Percentiles rank a stretch among this genome's conserved stretches.
phyloP scores from a whole-genome alignment of 1,140 invertebrate species.

The Hestina assimilis region DNA sequence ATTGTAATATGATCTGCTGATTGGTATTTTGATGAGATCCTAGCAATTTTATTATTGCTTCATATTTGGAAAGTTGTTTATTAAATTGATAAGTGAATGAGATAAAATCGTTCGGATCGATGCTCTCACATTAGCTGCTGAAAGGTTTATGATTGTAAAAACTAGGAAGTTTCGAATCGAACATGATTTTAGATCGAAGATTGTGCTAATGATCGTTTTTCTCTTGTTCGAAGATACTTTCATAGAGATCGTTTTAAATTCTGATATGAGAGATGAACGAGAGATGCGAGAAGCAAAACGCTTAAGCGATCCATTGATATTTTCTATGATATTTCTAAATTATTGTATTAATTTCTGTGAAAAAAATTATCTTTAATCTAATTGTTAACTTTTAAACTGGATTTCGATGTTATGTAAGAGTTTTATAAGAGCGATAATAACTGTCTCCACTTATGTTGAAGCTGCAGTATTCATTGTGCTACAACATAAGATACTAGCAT shows the following conservation, averaged over 20 bases:
- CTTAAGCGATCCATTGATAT: not conserved
- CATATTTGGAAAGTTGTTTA: slow-evolving; percentile 57
- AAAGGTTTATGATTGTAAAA: slow-evolving; percentile 37
- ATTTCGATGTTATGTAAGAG: no score
- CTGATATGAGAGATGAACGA: slow-evolving; percentile 13
- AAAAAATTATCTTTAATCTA: no score
- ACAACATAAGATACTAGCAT: no score
- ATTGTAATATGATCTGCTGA: slow-evolving; percentile 62
- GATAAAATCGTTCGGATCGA: slow-evolving; percentile 40
- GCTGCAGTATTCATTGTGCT: no score
- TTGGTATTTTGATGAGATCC: slow-evolving; percentile 70
- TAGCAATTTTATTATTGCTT: slow-evolving; percentile 62
- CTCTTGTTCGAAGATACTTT: slow-evolving; percentile 25
- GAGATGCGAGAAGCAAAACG: slow-evolving; percentile 4
- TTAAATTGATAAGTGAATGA: slow-evolving; percentile 47
- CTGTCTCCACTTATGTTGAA: no score
- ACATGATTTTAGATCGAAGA: slow-evolving; percentile 32
- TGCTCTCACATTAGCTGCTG: slow-evolving; percentile 28
- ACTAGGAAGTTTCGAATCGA: slow-evolving; percentile 22
- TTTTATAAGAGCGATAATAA: no score
- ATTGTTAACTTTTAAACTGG: no score
- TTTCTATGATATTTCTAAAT: no score
- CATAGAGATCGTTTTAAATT: slow-evolving; percentile 13
- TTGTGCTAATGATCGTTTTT: slow-evolving; percentile 36
- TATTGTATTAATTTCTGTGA: no score